A percentile compares a stretch with the other conserved stretches of the same genome.
Evolutionary conservation across 2,797 vertebrate species (phyloP).

Genomic region (Petrocephalus sullivani): DNA sequence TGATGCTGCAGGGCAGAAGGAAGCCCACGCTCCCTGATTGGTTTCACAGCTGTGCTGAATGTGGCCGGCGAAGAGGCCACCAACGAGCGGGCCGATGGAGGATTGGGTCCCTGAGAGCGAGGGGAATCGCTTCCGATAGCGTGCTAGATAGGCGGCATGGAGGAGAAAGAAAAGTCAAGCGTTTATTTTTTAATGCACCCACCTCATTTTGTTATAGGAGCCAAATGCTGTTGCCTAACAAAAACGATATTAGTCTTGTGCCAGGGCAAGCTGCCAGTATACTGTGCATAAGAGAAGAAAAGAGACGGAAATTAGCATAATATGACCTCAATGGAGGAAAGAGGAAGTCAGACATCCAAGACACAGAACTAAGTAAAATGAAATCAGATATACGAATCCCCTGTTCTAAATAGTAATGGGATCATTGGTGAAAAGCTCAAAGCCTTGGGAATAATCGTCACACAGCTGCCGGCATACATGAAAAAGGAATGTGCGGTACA

Average conservation of each 20-base stretch:
- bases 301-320: conserved; percentile 10
- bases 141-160: background rate
- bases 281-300: conserved; percentile 1
- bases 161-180: conserved; percentile 22
- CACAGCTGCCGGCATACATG: conserved; percentile 1
- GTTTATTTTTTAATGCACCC: background rate
- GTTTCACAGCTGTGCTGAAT: conserved; percentile 42
- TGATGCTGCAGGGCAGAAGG: conserved; percentile 49
- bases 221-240: background rate
- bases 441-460: background rate
- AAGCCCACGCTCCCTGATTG: conserved; percentile 34
- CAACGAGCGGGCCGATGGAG: background rate
- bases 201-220: background rate
- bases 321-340: conserved; percentile 11
- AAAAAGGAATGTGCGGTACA: background rate
- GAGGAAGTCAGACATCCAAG: conserved; percentile 8
- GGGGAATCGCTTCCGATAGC: background rate
- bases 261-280: background rate
- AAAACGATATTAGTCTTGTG: background rate
- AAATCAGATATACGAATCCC: background rate
- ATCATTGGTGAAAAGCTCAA: conserved; percentile 8
- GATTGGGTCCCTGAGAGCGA: background rate
- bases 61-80: background rate
- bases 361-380: conserved; percentile 7
- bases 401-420: background rate